Conservation (phyloP, 2,797 vertebrate genomes). For the Limnodromus scolopaceus region DNA sequence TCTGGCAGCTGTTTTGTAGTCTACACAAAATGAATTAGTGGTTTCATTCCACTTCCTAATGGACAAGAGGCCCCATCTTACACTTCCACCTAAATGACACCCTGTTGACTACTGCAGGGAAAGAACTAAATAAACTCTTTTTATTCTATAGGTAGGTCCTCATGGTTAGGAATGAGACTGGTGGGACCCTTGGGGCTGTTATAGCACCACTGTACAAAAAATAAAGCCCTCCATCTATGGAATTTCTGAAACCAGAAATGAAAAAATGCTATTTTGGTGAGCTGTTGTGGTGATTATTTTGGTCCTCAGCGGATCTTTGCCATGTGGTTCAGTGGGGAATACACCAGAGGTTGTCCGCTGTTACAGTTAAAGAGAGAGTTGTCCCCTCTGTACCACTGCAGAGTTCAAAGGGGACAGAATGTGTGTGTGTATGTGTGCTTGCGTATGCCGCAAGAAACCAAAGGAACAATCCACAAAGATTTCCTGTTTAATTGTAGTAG, state of each 20-base stretch:
- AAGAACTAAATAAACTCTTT: slow-evolving; percentile 43
- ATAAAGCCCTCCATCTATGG: not conserved
- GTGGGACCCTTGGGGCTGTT: not conserved
- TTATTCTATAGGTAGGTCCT: slow-evolving; percentile 12
- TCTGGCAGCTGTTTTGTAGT: slow-evolving; percentile 59
- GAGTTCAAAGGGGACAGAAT: not conserved
- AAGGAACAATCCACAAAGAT: not conserved
- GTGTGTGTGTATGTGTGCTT: not conserved
- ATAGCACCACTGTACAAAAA: not conserved
- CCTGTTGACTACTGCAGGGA: not conserved
- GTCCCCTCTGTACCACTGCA: not conserved
- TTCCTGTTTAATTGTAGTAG: not conserved
- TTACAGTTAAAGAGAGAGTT: not conserved
- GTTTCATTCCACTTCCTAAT: slow-evolving; percentile 59
- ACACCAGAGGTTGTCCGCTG: not conserved
- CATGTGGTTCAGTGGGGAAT: not conserved
- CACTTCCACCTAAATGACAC: slow-evolving; percentile 45
- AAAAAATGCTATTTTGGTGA: not conserved
- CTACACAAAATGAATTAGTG: slow-evolving; percentile 62
- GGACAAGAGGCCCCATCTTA: slow-evolving; percentile 62
- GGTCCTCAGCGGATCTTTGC: not conserved
- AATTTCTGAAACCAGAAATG: not conserved
- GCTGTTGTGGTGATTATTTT: not conserved
- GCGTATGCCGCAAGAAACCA: not conserved
- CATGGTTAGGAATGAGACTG: not conserved